phyloP scores from a whole-genome alignment of 1,140 invertebrate species.

The Atopsyche davidsoni region DNA sequence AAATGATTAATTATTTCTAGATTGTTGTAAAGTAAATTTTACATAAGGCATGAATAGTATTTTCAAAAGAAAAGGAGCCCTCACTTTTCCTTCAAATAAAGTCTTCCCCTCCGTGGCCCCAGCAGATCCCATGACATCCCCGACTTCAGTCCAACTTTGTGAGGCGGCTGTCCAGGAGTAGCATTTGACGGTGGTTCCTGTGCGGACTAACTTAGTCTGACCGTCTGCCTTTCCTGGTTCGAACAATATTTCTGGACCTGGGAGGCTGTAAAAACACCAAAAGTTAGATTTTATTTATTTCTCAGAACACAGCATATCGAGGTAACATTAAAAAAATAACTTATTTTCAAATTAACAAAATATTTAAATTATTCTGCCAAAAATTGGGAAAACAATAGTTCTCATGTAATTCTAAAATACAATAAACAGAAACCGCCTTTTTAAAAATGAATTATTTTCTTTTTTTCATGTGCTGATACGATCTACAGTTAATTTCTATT shows the following conservation, averaged over 20 bases:
- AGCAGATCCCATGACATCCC: slow-evolving; percentile 80
- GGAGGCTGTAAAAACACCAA: slow-evolving; percentile 52
- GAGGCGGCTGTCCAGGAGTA: slow-evolving; percentile 72
- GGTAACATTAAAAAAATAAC: not conserved
- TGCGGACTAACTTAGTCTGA: slow-evolving; percentile 76
- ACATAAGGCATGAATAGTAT: no score
- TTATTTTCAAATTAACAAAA: no score
- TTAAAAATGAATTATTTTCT: no score
- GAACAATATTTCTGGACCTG: slow-evolving; percentile 67
- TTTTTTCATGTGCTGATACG: no score
- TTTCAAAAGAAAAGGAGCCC: no score
- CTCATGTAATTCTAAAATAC: no score
- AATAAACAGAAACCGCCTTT: no score
- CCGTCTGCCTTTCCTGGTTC: slow-evolving; percentile 78
- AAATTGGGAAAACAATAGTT: no score
- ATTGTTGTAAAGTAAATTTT: no score
- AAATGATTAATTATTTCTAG: no score
- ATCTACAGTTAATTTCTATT: no score
- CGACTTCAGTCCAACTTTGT: slow-evolving; percentile 76
- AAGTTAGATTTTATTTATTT: slow-evolving; percentile 11
- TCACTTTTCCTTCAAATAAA: slow-evolving; percentile 70
- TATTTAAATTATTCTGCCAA: no score
- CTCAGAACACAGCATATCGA: slow-evolving; percentile 2
- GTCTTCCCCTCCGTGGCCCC: slow-evolving; percentile 66
- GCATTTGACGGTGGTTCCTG: slow-evolving; percentile 62